Conservation (phyloP, 2,888 invertebrate genomes). For the Erebia epiphron region DNA sequence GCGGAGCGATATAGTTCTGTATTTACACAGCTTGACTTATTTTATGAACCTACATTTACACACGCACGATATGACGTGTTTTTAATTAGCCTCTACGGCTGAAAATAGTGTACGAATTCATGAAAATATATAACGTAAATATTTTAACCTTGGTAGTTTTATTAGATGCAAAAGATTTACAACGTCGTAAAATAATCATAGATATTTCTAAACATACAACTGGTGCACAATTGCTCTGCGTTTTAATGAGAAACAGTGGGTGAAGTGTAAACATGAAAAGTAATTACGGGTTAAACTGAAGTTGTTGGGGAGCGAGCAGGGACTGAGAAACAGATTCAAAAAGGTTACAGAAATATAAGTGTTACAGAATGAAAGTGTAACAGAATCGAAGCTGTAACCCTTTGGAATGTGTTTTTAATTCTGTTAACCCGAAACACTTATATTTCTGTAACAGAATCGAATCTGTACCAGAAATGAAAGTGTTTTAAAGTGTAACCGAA, state of each 20-base stretch:
- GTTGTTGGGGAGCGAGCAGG: not conserved
- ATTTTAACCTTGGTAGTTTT: conserved; percentile 24
- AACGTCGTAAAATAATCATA: conserved; percentile 24
- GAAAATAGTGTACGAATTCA: conserved; percentile 23
- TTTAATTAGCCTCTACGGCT: conserved; percentile 17
- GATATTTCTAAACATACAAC: conserved; percentile 13
- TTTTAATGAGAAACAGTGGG: conserved; percentile 12
- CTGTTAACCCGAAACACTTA: too few relatives aligned
- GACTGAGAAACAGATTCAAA: too few relatives aligned
- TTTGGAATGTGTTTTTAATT: too few relatives aligned
- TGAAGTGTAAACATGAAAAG: conserved; percentile 25
- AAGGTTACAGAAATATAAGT: too few relatives aligned
- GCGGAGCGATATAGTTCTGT: not conserved
- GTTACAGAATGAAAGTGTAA: too few relatives aligned
- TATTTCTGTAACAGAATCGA: too few relatives aligned
- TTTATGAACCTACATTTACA: not conserved
- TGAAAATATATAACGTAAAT: conserved; percentile 21
- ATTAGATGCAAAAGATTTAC: conserved; percentile 20
- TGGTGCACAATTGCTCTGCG: conserved; percentile 14
- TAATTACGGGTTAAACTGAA: conserved; percentile 29
- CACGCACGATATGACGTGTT: conserved; percentile 16
- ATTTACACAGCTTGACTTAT: not conserved
- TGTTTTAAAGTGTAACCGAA: too few relatives aligned
- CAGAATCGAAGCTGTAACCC: too few relatives aligned
- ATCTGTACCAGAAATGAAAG: too few relatives aligned